These are phyloP conservation scores for Misgurnus anguillicaudatus DNA, from an alignment of 2,113 vertebrate genomes.

Conservation along the genomic window DNA sequence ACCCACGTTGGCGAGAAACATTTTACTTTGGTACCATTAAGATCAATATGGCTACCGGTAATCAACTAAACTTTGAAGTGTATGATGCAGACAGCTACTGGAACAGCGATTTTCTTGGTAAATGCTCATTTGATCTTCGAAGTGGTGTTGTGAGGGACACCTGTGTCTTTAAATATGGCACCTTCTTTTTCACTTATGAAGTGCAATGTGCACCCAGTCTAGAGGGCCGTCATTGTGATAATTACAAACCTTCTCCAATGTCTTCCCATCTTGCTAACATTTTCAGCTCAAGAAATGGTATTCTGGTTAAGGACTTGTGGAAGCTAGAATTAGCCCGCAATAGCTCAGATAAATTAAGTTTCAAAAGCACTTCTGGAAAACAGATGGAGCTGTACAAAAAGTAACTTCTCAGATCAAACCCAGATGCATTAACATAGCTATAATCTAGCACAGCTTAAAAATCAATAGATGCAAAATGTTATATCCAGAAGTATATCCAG, in stretches of 20 bases:
- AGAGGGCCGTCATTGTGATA: conserved; percentile 58
- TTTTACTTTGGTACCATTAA: conserved; percentile 33
- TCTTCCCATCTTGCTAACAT: conserved; percentile 37
- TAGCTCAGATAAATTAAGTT: too few species aligned
- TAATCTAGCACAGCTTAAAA: too few species aligned
- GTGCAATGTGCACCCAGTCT: conserved; percentile 68
- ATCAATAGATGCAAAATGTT: too few species aligned
- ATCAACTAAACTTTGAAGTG: fast-evolving
- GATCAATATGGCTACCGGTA: conserved; percentile 42
- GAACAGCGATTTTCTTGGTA: conserved; percentile 66
- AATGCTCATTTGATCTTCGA: conserved; percentile 53
- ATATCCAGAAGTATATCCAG: too few species aligned
- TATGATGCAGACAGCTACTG: conserved; percentile 27
- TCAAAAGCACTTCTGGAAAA: too few species aligned
- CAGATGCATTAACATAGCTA: too few species aligned
- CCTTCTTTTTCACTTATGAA: neutral
- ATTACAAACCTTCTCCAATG: conserved; percentile 64
- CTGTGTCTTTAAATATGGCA: too few species aligned
- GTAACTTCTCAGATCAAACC: too few species aligned
- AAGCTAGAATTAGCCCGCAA: too few species aligned
- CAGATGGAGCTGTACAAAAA: too few species aligned
- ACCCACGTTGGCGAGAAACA: conserved; percentile 63
- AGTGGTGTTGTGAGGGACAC: neutral
- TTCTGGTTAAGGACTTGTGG: too few species aligned
- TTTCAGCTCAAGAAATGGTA: conserved; percentile 57